These are phyloP conservation scores for Hippopotamyrus pictus DNA, from an alignment of 2,797 vertebrate genomes.

Conservation along the genomic window DNA sequence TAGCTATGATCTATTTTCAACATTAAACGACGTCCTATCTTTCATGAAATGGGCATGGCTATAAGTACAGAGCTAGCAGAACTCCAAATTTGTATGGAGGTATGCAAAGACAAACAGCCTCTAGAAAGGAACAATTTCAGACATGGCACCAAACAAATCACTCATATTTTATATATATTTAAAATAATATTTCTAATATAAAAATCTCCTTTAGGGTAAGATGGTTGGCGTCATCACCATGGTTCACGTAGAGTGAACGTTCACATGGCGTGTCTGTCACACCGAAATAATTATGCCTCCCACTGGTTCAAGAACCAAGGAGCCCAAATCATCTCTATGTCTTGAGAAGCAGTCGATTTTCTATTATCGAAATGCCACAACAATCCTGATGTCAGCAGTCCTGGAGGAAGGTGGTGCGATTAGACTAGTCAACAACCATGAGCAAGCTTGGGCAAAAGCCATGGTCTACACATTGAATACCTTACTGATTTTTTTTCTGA, in stretches of 20 bases:
- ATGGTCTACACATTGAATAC: not conserved
- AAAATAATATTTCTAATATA: not conserved
- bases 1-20: not conserved
- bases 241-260: not conserved
- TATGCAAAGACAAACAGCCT: not conserved
- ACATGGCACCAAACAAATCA: not conserved
- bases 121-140: not conserved
- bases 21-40: not conserved
- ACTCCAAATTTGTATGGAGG: not conserved
- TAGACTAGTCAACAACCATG: not conserved
- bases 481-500: not conserved
- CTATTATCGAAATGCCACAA: constrained; percentile 11
- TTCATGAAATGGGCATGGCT: not conserved
- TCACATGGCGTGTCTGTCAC: not conserved
- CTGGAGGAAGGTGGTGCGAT: not conserved
- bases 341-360: constrained; percentile 4
- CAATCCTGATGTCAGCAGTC: not conserved
- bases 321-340: not conserved
- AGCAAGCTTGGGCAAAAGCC: not conserved
- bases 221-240: not conserved
- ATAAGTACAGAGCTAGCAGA: not conserved
- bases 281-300: not conserved
- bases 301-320: not conserved
- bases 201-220: not conserved
- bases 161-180: not conserved